Conservation (phyloP, 2,888 invertebrate species). For the Morpho helenor region DNA sequence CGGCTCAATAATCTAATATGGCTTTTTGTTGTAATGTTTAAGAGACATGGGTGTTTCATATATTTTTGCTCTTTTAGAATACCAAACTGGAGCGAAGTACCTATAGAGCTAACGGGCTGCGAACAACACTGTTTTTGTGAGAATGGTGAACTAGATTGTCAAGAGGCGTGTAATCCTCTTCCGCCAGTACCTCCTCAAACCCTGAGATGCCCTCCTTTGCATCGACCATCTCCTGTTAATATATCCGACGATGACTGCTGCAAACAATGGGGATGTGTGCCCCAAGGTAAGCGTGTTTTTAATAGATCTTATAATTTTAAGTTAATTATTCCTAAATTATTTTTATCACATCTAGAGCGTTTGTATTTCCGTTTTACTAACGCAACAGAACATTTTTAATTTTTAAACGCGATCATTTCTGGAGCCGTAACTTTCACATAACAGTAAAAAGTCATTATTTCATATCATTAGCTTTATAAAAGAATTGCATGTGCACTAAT, state of each 20-base stretch:
- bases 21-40: too few relatives aligned
- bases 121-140: slow-evolving; percentile 93
- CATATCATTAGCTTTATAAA: slow-evolving; percentile 28
- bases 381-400: too few relatives aligned
- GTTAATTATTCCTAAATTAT: too few relatives aligned
- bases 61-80: slow-evolving; percentile 53
- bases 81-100: slow-evolving; percentile 90
- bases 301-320: background rate
- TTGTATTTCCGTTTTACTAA: too few relatives aligned
- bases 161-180: slow-evolving; percentile 88
- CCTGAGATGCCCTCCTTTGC: slow-evolving; percentile 85
- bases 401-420: background rate
- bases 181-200: slow-evolving; percentile 86
- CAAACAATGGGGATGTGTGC: slow-evolving; percentile 85
- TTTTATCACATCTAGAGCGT: background rate
- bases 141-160: slow-evolving; percentile 91
- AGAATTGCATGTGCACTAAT: slow-evolving; percentile 36
- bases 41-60: too few relatives aligned
- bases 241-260: slow-evolving; percentile 89
- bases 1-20: too few relatives aligned
- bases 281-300: slow-evolving; percentile 45
- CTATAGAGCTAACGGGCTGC: slow-evolving; percentile 89
- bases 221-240: slow-evolving; percentile 81
- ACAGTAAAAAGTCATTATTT: background rate
- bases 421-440: background rate